A percentile compares a stretch with the other conserved stretches of the same genome.
phyloP scores from a whole-genome alignment of 64 coral and sea anemone genomes.

The Montipora cactus region DNA sequence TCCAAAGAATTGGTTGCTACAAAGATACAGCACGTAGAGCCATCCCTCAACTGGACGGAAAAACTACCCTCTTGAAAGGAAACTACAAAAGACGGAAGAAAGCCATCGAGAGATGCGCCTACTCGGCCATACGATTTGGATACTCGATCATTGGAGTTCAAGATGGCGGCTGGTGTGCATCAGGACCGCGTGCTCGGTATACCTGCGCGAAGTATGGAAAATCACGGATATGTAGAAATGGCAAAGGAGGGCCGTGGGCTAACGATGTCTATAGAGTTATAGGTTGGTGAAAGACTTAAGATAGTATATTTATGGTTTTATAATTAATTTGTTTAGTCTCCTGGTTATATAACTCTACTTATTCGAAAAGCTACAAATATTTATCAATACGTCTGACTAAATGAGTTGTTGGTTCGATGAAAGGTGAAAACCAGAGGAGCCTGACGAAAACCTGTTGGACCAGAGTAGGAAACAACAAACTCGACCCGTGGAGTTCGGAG shows the following conservation, averaged over 20 bases:
- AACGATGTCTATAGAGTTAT: slow-evolving; percentile 64
- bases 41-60: slow-evolving; percentile 25
- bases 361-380: too few relatives aligned
- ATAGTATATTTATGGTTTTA: too few relatives aligned
- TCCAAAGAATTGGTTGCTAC: slow-evolving; percentile 33
- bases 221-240: slow-evolving; percentile 29
- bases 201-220: slow-evolving; percentile 58
- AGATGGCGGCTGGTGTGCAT: slow-evolving; percentile 51
- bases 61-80: not conserved
- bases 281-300: not conserved
- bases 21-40: slow-evolving; percentile 34
- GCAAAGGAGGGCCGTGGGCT: slow-evolving; percentile 64
- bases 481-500: too few relatives aligned
- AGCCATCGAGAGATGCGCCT: slow-evolving; percentile 34
- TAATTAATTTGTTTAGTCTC: too few relatives aligned
- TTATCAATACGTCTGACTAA: too few relatives aligned
- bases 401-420: too few relatives aligned
- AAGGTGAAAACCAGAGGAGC: too few relatives aligned
- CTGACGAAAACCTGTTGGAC: too few relatives aligned
- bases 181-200: slow-evolving; percentile 4
- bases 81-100: slow-evolving; percentile 3
- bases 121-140: not conserved
- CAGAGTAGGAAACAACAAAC: too few relatives aligned
- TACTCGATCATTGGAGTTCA: slow-evolving; percentile 54
- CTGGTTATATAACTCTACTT: too few relatives aligned